Base-by-base conservation (phyloP, 35 echinoderm and acorn worm species). In the Apostichopus japonicus region DNA sequence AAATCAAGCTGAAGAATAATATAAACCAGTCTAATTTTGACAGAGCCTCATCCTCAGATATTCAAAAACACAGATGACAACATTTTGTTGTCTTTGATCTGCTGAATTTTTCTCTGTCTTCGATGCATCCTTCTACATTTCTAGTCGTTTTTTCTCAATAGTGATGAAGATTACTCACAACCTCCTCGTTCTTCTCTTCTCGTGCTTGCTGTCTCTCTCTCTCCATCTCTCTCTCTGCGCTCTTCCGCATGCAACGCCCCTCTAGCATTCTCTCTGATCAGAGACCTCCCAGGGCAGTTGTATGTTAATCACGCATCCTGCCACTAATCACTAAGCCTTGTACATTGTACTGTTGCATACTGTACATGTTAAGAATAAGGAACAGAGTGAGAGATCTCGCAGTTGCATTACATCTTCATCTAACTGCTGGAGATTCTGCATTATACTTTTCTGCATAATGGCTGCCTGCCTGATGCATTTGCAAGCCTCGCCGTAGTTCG, bases 291-390 rank as follows among this genome's bases (percentile, higher is more conserved):
- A 84, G 81, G 81, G 81, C 56, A 57, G 9, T 84, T 84, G 81
- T 84, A 84, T 84, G 81, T 84, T 84, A 84, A 84, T 84, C 81
- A 84, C 56, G 81, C 55, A 84, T 84, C 56, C 81, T 58, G 54
- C 17, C 24, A 23, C 24, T 84, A 84, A 84, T 84, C 81, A 84
- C 81, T 57, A 58, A 75, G 71, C 71, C 7, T 75, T 75, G 21
- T 23, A 75, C 71, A 75, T 75, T 75, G 71, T 75, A 75, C 71
- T 75, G 71, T 75, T 75, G 71, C 71, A 75, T 75, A 75, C 11
- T 67, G 63, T 15, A 67, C 63, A 67, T 11, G 19, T 11, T 19
- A 15, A 67, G 63, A 67, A 19, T 44, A 67, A 9, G 19, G 19
- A 65, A 19, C 11, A 15, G 63, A 67, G 19, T 67, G 19, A 65